phyloP scores from a whole-genome alignment of 1,140 invertebrate genomes.

The Tribolium castaneum region DNA sequence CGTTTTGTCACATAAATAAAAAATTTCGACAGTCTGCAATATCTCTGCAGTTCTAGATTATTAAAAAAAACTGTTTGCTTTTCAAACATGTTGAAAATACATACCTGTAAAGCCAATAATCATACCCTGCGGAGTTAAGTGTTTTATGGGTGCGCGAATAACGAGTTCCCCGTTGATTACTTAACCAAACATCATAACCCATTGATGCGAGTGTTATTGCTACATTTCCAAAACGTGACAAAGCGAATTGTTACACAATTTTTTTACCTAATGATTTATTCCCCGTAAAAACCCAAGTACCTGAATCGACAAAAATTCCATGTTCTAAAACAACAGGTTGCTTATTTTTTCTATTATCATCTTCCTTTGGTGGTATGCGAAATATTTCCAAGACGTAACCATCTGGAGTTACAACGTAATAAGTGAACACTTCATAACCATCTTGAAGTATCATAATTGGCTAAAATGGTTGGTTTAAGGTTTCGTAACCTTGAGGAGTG shows the following conservation, averaged over 20 bases:
- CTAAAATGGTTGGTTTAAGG: background rate
- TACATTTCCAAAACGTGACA: background rate
- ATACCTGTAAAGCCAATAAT: background rate
- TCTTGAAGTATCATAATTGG: background rate
- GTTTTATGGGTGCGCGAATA: background rate
- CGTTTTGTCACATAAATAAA: no score
- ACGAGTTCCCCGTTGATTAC: background rate
- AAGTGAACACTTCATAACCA: background rate
- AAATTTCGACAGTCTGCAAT: no score
- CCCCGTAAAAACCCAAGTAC: background rate
- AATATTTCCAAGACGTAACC: background rate
- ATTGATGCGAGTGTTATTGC: background rate
- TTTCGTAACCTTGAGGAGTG: background rate
- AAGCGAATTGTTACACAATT: background rate
- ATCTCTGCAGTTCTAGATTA: no score
- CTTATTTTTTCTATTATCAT: background rate
- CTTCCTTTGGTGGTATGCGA: background rate
- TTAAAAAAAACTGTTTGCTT: no score
- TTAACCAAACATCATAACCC: background rate
- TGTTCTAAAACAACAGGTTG: background rate
- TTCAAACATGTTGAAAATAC: background rate
- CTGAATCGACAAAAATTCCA: background rate
- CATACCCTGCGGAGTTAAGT: background rate
- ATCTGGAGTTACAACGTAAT: background rate
- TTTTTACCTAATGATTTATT: background rate